phyloP scores from a whole-genome alignment of 2,888 invertebrate genomes.

The Polyommatus iphigenia region DNA sequence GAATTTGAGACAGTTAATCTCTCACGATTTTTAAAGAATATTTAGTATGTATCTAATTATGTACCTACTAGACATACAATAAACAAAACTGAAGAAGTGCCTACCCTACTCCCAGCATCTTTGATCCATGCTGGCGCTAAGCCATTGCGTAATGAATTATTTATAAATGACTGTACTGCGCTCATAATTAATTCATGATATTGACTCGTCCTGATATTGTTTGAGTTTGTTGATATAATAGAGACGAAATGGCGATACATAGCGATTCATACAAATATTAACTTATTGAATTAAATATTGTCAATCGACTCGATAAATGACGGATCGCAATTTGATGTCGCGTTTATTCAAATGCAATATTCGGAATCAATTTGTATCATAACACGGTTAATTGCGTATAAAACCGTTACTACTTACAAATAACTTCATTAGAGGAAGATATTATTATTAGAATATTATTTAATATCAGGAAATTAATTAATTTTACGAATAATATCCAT shows the following conservation, averaged over 20 bases:
- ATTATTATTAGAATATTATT: background rate
- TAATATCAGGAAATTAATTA: background rate
- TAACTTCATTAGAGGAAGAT: background rate
- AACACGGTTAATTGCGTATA: background rate
- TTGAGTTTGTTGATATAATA: slow-evolving; percentile 26
- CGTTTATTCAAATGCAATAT: slow-evolving; percentile 11
- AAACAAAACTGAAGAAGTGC: slow-evolving; percentile 30
- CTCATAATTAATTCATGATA: slow-evolving; percentile 41
- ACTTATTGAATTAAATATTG: slow-evolving; percentile 20
- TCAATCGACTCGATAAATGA: background rate
- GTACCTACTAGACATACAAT: background rate
- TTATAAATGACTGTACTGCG: slow-evolving; percentile 40
- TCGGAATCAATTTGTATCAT: background rate
- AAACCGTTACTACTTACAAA: background rate
- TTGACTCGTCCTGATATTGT: slow-evolving; percentile 32
- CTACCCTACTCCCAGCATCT: slow-evolving; percentile 13
- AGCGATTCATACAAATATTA: slow-evolving; percentile 27
- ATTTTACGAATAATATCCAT: background rate
- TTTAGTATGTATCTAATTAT: background rate
- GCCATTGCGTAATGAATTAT: slow-evolving; percentile 51
- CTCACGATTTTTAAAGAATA: background rate
- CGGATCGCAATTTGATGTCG: background rate
- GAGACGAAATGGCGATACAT: slow-evolving; percentile 16
- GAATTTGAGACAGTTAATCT: too few species aligned
- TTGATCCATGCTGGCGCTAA: slow-evolving; percentile 56